Evolutionary conservation across 1,140 invertebrate species (phyloP), one percentile per base, ranked within the genome.

Genomic region (Euura saliciscinereae): DNA sequence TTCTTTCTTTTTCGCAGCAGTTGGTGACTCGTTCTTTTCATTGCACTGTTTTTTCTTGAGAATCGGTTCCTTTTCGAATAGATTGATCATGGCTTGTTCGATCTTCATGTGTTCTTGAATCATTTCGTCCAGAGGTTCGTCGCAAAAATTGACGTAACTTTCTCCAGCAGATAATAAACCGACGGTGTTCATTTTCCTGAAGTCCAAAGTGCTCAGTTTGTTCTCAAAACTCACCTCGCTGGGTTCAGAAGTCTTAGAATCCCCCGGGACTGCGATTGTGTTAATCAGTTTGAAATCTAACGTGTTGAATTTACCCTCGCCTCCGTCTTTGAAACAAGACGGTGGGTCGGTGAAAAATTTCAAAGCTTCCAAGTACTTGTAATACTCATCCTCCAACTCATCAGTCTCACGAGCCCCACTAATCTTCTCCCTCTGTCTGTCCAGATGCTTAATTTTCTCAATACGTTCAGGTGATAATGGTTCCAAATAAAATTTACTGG

Each of bases 211-310:
- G 44, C 83, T 84, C 6, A 87, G 76, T 69, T 79, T 79, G 46
- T 79, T 82, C 8, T 80, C 72, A 0, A 81, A 82, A 72, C 78
- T 76, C 13, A 77, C 69, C 10, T 71, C 71, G n/a, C 66, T 72
- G 43, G 69, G 65, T 78, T 81, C 6, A 69, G 69, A 44, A 11
- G 75, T 70, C 13, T 59, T 59, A 8, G 10, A 8, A 59, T 59
- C 45, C 13, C 73, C 68, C 0, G 77, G 80, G 10, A 86, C 74
- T 4, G 84, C 85, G 2, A 87, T 81, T 3, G 85, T 87, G 64
- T 87, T 87, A 76, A 87, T 86, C 43, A 78, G 64, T n/a, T 75
- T 80, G 51, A 86, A 81, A 65, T 87, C 86, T 64, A 86, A 70
- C 3, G 80, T 85, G 44, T 84, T 84, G 4, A 87, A 75, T 68